phyloP scores from a whole-genome alignment of 2,797 vertebrate species.

The Percopsis omiscomaycus region DNA sequence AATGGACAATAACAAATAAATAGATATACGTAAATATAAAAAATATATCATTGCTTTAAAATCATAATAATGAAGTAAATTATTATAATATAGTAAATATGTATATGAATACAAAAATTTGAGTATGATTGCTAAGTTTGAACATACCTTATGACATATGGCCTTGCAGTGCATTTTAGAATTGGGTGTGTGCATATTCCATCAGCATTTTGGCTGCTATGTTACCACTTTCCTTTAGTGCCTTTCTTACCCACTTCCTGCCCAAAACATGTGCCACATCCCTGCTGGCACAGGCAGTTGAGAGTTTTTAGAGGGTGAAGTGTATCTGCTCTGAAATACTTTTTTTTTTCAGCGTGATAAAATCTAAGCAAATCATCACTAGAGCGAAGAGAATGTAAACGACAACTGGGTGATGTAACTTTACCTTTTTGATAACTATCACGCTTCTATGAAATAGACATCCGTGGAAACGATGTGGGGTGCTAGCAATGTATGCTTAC shows the following conservation, averaged over 20 bases:
- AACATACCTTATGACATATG: constrained; percentile 50
- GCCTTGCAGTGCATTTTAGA: constrained; percentile 49
- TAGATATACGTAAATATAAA: no score
- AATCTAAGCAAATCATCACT: constrained; percentile 14
- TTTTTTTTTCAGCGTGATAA: neutral
- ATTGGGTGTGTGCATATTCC: constrained; percentile 54
- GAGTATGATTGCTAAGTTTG: constrained; percentile 47
- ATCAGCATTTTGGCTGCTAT: constrained; percentile 13
- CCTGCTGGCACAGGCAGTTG: constrained; percentile 51
- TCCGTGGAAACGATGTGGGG: neutral
- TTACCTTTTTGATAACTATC: neutral
- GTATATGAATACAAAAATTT: constrained; percentile 13
- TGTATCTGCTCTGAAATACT: constrained; percentile 12
- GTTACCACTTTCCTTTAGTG: constrained; percentile 61
- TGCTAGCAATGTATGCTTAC: neutral
- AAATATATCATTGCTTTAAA: neutral
- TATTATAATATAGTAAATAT: no score
- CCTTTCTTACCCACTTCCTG: constrained; percentile 78
- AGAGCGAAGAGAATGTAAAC: neutral
- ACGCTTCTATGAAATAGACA: neutral
- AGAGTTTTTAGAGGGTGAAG: constrained; percentile 29
- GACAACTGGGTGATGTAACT: constrained; percentile 5
- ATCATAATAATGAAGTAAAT: neutral
- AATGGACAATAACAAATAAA: neutral
- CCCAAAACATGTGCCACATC: constrained; percentile 64